Evolutionary conservation across 2,113 vertebrate genomes (phyloP).

Genomic region (Syrmaticus mikado): DNA sequence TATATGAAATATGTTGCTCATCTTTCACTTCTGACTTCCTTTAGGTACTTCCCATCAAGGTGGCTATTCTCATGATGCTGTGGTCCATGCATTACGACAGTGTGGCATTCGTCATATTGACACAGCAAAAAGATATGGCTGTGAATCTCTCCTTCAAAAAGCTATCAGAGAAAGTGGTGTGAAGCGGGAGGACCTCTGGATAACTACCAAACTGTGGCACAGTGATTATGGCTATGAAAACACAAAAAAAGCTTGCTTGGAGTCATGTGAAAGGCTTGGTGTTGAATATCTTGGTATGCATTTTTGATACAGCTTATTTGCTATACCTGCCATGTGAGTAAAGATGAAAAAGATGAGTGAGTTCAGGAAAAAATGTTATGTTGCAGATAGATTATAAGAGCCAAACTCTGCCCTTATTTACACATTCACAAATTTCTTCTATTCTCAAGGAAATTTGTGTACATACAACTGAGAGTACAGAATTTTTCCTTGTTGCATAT

Average conservation of each 20-base stretch:
- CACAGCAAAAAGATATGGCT: slow-evolving; percentile 82
- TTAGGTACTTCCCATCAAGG: slow-evolving; percentile 81
- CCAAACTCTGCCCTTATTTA: neutral
- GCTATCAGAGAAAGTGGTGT: slow-evolving; percentile 77
- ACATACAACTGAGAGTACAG: neutral
- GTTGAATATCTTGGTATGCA: slow-evolving; percentile 80
- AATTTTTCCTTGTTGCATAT: neutral
- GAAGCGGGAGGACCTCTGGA: slow-evolving; percentile 78
- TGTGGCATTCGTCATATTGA: slow-evolving; percentile 82
- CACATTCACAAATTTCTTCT: neutral
- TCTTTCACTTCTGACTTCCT: neutral
- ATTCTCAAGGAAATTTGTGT: neutral
- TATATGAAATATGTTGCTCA: neutral
- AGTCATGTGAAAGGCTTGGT: slow-evolving; percentile 79
- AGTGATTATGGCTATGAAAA: slow-evolving; percentile 78
- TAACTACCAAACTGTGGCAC: slow-evolving; percentile 86
- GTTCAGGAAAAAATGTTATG: fast-evolving
- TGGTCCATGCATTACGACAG: slow-evolving; percentile 77
- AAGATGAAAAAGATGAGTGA: neutral
- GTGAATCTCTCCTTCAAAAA: slow-evolving; percentile 77
- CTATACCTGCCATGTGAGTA: neutral
- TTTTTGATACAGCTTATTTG: neutral
- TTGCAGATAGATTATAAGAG: neutral
- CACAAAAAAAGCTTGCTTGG: slow-evolving; percentile 77
- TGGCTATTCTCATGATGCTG: slow-evolving; percentile 79